These are phyloP conservation scores for Premnoplex brunnescens DNA, from an alignment of 2,797 vertebrate genomes.

Conservation along the genomic window DNA sequence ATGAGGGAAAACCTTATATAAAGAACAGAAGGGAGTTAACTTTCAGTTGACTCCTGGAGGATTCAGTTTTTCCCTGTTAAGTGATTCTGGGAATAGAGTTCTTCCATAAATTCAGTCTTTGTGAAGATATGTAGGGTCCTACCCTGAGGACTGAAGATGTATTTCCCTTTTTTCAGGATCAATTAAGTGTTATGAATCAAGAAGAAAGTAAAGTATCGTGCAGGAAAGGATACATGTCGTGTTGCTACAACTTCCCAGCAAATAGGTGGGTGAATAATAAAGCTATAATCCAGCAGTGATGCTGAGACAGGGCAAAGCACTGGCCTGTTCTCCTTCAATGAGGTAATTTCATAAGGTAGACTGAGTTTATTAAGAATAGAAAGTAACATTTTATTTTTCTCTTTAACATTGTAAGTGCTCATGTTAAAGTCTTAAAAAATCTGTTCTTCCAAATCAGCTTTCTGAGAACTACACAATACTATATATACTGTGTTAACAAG, in stretches of 20 bases:
- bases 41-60: not conserved
- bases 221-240: not conserved
- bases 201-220: not conserved
- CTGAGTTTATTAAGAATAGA: conserved; percentile 9
- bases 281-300: not conserved
- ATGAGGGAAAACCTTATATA: not conserved
- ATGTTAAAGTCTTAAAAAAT: not conserved
- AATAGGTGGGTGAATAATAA: not conserved
- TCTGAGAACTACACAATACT: not conserved
- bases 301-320: not conserved
- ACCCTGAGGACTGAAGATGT: not conserved
- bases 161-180: not conserved
- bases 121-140: not conserved
- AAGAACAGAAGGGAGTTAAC: not conserved
- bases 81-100: not conserved
- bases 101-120: not conserved
- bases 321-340: not conserved
- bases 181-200: not conserved
- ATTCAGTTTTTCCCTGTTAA: not conserved
- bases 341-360: not conserved
- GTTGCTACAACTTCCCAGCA: not conserved
- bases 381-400: conserved; percentile 11
- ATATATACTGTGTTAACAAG: conserved; percentile 30
- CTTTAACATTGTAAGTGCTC: not conserved
- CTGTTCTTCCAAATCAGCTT: not conserved